Base-by-base conservation (phyloP, 2,888 invertebrate species). In the Autographa gamma region DNA sequence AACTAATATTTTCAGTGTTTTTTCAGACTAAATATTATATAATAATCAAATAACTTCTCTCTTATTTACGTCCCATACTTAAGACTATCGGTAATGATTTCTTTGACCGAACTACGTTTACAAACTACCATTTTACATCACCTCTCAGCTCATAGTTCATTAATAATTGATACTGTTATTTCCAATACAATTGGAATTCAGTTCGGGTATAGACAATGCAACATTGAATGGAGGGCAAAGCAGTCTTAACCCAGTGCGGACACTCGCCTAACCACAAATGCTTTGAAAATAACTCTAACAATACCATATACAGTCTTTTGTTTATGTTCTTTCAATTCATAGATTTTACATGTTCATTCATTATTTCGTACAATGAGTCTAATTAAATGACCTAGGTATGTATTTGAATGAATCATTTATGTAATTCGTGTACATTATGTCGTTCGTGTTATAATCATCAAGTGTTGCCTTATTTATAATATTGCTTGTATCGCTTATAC, bases 111-210 rank as follows among this genome's bases (percentile, higher is more conserved):
- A 16, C 16, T 43, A 48, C n/a, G n/a, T 48, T 13, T n/a, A 48
- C n/a, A 48, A 48, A 48, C 48, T 48, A 48, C n/a, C 2, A 48
- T 5, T 5, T 14, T 48, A 48, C n/a, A n/a, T 7, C 48, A n/a
- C 8, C n/a, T 6, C 48, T 6, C 38, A 38, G 34, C n/a, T n/a
- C 1, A 9, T 8, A 38, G 38, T 48, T 43, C 48, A 48, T 48
- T 48, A 48, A n/a, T 48, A 48, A 48, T 48, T 48, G 48, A n/a
- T 48, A n/a, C 48, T n/a, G n/a, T 48, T 48, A 48, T 48, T 48
- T n/a, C 14, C 43, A 43, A 43, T 43, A 48, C 48, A 48, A 48
- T 48, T 48, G 48, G 48, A n/a, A 48, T 48, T 48, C 48, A 48
- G 48, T 48, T 48, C n/a, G 48, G 48, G n/a, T 48, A 48, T n/a